Evolutionary conservation across 1,140 invertebrate genomes (phyloP).

Genomic region (Drosophila kurseongensis): DNA sequence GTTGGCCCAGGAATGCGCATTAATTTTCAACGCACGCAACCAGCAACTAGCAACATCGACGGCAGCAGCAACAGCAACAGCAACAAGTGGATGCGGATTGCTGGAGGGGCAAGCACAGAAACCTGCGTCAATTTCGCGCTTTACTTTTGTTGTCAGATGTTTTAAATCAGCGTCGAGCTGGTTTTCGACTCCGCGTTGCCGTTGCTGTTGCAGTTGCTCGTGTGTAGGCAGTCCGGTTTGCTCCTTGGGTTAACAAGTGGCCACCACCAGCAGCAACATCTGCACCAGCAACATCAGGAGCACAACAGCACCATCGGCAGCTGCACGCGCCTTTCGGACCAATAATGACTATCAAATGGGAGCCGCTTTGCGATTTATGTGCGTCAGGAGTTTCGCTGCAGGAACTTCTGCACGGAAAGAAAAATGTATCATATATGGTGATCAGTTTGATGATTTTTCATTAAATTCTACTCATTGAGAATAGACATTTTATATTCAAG

Average conservation of each 20-base stretch:
- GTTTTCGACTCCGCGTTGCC: constrained; percentile 27
- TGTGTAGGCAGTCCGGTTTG: constrained; percentile 79
- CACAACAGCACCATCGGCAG: constrained; percentile 40
- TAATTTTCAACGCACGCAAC: constrained; percentile 53
- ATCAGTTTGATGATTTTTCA: background rate
- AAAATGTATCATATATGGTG: background rate
- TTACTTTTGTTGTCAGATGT: constrained; percentile 83
- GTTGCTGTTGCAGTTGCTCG: constrained; percentile 9
- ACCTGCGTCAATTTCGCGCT: constrained; percentile 82
- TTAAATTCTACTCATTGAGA: too few relatives aligned
- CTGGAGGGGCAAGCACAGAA: constrained; percentile 41
- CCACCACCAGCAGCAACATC: constrained; percentile 49
- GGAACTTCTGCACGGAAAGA: background rate
- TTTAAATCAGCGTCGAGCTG: constrained; percentile 75
- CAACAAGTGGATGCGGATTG: constrained; percentile 27
- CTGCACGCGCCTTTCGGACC: constrained; percentile 72
- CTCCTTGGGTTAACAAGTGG: constrained; percentile 80
- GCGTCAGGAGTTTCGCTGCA: constrained; percentile 51
- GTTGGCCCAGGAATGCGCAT: constrained; percentile 41
- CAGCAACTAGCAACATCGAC: background rate
- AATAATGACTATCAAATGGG: constrained; percentile 80
- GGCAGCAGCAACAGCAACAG: constrained; percentile 1
- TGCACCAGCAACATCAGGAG: constrained; percentile 5
- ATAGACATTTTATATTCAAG: too few relatives aligned
- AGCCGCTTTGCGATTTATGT: constrained; percentile 78